Evolutionary conservation across 2,888 invertebrate species (phyloP).

Genomic region (Oligia fasciuncula): DNA sequence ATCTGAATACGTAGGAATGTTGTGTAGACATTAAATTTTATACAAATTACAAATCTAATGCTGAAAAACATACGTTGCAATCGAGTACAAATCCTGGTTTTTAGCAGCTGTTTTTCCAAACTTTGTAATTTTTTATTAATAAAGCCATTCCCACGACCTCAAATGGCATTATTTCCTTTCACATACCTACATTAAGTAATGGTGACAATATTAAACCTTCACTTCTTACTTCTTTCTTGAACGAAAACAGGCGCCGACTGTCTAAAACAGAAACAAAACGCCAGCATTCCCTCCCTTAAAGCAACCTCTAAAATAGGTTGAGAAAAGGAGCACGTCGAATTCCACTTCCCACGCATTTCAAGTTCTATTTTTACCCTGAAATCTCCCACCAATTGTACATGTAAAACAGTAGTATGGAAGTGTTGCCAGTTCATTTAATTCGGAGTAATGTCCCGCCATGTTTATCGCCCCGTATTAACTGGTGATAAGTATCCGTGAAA

Average conservation of each 20-base stretch:
- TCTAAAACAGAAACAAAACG: background rate
- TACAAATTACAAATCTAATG: too few relatives aligned
- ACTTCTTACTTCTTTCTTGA: background rate
- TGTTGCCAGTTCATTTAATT: slow-evolving; percentile 77
- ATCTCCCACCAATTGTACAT: slow-evolving; percentile 30
- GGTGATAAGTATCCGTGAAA: slow-evolving; percentile 70
- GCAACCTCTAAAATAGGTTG: background rate
- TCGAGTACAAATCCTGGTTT: background rate
- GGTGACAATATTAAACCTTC: background rate
- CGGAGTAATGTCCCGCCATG: slow-evolving; percentile 76
- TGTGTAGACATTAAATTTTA: background rate
- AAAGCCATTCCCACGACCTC: background rate
- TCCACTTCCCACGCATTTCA: slow-evolving; percentile 6
- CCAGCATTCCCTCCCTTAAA: background rate
- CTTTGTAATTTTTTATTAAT: slow-evolving; percentile 2
- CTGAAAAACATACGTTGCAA: background rate
- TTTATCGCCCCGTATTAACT: slow-evolving; percentile 71
- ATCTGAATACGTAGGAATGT: slow-evolving; percentile 19
- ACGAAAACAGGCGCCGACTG: background rate
- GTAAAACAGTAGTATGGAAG: slow-evolving; percentile 43
- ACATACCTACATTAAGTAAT: background rate
- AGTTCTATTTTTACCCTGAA: slow-evolving; percentile 26
- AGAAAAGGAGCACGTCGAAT: background rate
- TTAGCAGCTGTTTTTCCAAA: background rate
- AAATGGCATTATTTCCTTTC: background rate